Evolutionary conservation across 2,797 vertebrate genomes (phyloP).

Genomic region (Lutjanus campechanus): DNA sequence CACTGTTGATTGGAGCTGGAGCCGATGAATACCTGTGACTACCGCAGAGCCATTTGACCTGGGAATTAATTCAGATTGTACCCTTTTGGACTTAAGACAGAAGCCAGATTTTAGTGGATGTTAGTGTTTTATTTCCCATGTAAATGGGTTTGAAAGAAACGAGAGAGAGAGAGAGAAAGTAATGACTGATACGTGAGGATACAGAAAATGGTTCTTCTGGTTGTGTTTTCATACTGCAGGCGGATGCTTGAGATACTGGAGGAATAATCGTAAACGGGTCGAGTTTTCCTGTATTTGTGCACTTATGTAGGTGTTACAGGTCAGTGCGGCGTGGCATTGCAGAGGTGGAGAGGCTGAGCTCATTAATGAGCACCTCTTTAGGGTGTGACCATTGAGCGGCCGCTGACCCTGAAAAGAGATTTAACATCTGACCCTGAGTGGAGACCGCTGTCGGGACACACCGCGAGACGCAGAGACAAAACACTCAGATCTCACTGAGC

Average conservation of each 20-base stretch:
- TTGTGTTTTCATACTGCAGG: slow-evolving; percentile 30
- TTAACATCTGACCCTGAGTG: slow-evolving; percentile 58
- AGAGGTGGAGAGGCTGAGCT: slow-evolving; percentile 46
- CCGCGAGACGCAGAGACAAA: slow-evolving; percentile 9
- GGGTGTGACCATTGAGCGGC: slow-evolving; percentile 49
- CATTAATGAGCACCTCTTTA: slow-evolving; percentile 54
- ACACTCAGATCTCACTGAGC: slow-evolving; percentile 4
- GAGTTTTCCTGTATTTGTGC: slow-evolving; percentile 11
- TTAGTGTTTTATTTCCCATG: no score
- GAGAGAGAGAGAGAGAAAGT: slow-evolving; percentile 1
- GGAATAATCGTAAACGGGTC: slow-evolving; percentile 13
- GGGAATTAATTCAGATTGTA: no score
- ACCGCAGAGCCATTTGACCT: no score
- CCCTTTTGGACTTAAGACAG: no score
- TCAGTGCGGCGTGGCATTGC: slow-evolving; percentile 22
- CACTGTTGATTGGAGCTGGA: no score
- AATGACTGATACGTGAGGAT: slow-evolving; percentile 17
- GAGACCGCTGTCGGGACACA: slow-evolving; percentile 21
- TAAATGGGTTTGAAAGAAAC: no score
- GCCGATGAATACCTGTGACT: no score
- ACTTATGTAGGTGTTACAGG: slow-evolving; percentile 34
- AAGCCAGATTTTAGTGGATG: no score
- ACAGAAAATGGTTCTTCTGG: slow-evolving; percentile 23
- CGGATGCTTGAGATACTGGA: slow-evolving; percentile 13
- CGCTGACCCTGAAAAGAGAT: slow-evolving; percentile 53